A percentile compares a stretch with the other conserved stretches of the same genome.
phyloP scores from a whole-genome alignment of 1,140 invertebrate genomes.

The Drosophila chauvacae region DNA sequence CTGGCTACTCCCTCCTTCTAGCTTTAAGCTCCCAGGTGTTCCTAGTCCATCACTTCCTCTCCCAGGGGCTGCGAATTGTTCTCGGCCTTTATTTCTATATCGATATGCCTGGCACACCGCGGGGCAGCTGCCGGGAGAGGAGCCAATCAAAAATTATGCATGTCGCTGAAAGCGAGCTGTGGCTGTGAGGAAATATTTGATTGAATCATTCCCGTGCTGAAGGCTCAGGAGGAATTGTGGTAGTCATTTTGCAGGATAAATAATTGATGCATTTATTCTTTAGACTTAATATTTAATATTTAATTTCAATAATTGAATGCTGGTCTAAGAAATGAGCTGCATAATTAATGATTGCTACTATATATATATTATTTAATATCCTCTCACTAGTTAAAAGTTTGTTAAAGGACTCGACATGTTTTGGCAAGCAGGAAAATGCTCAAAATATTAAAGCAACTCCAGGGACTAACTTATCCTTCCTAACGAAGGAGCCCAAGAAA shows the following conservation, averaged over 20 bases:
- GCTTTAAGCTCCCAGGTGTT: not conserved
- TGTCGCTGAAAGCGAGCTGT: constrained; percentile 9
- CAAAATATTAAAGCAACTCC: not conserved
- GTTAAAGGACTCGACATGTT: not conserved
- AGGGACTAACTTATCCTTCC: not conserved
- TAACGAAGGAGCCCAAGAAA: constrained; percentile 4
- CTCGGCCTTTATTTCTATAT: not conserved
- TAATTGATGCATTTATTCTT: not conserved
- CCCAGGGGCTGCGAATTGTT: constrained; percentile 1
- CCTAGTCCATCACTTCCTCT: constrained; percentile 4
- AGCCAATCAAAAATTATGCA: constrained; percentile 15
- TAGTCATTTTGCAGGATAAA: not conserved
- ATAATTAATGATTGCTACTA: not conserved
- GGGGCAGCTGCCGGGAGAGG: not conserved
- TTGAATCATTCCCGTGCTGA: not conserved
- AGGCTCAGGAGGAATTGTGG: not conserved
- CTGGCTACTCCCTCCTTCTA: not conserved
- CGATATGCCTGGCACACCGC: constrained; percentile 4
- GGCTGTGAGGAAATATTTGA: not conserved
- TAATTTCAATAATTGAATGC: not conserved
- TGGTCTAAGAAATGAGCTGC: not conserved
- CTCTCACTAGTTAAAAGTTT: not conserved
- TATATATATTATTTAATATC: not conserved
- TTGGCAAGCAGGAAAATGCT: not conserved
- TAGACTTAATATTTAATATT: not conserved